Conservation (phyloP, 2,113 vertebrate genomes). For the Fukomys damarensis region DNA sequence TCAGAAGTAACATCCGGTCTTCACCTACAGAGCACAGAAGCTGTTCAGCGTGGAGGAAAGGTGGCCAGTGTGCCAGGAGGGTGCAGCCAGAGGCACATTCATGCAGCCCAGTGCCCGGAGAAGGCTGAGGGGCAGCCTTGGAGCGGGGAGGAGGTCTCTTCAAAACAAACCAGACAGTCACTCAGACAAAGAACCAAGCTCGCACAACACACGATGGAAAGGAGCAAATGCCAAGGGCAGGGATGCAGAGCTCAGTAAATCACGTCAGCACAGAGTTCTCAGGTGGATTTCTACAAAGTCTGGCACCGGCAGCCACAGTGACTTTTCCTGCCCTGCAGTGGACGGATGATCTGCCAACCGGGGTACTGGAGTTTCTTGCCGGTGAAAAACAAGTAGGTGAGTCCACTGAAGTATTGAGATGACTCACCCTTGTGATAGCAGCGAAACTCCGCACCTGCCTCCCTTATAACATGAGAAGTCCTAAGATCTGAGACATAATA, state of each 20-base stretch:
- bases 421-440: neutral
- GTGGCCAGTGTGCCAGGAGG: fast-evolving
- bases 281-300: neutral
- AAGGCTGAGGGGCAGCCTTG: neutral
- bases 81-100: slow-evolving; percentile 19
- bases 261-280: neutral
- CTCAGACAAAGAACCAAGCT: neutral
- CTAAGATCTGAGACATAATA: neutral
- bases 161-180: slow-evolving; percentile 22
- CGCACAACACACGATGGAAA: neutral
- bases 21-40: slow-evolving; percentile 32
- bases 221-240: neutral
- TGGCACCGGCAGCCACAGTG: neutral
- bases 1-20: neutral
- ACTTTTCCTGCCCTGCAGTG: neutral
- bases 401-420: neutral
- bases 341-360: neutral
- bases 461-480: neutral
- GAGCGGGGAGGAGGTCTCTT: neutral
- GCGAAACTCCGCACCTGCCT: neutral
- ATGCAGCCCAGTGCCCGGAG: slow-evolving; percentile 43
- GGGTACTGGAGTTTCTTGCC: neutral
- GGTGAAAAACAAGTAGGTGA: neutral
- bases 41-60: neutral
- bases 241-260: slow-evolving; percentile 59